Percentiles rank a stretch among this genome's conserved stretches.
These are phyloP conservation scores for Tychaedon coryphoeus DNA, from an alignment of 2,113 vertebrate species.

Conservation along the genomic window DNA sequence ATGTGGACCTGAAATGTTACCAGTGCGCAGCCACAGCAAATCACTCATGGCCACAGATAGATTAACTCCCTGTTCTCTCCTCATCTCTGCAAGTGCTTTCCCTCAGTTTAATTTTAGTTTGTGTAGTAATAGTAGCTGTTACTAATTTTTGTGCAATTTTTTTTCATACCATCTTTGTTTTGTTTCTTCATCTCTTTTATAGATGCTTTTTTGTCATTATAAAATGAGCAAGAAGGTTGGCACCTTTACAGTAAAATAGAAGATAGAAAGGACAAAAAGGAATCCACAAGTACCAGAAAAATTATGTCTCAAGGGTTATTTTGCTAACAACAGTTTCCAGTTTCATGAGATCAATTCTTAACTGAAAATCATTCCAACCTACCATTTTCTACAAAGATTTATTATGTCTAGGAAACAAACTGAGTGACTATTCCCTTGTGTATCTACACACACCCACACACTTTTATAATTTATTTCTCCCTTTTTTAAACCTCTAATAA, in stretches of 20 bases:
- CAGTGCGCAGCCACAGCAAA: background rate
- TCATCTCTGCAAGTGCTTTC: background rate
- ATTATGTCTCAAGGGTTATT: background rate
- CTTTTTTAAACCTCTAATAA: background rate
- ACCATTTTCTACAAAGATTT: background rate
- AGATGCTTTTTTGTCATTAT: background rate
- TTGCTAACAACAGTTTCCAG: background rate
- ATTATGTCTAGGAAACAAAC: background rate
- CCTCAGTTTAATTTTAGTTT: background rate
- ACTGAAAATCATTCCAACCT: background rate
- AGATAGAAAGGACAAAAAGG: background rate
- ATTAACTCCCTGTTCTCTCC: background rate
- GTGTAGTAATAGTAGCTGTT: background rate
- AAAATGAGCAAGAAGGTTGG: background rate
- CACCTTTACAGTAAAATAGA: background rate
- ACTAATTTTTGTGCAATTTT: background rate
- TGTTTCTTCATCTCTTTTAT: background rate
- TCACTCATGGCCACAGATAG: background rate
- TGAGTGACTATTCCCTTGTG: background rate
- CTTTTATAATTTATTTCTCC: background rate
- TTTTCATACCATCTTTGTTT: background rate
- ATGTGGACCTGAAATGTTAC: background rate
- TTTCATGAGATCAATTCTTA: background rate
- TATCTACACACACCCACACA: background rate
- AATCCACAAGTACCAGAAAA: background rate